Percentiles rank a stretch among this genome's conserved stretches.
Conservation (phyloP, 2,888 invertebrate genomes). For the Drosophila yooni region DNA sequence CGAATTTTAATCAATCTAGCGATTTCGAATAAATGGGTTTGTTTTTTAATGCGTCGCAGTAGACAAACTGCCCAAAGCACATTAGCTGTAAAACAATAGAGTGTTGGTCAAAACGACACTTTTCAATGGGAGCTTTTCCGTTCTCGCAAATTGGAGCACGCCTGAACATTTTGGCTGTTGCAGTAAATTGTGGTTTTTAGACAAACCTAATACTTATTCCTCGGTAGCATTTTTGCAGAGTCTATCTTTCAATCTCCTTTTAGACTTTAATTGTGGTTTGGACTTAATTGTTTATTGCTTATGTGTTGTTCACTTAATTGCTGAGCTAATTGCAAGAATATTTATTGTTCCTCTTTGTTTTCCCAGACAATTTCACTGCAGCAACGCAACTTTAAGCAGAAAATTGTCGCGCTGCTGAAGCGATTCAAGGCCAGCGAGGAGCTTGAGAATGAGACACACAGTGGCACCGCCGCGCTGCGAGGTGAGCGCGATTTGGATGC, state of each 20-base stretch:
- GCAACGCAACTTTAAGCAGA: slow-evolving; percentile 98
- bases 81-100: neutral
- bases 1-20: neutral
- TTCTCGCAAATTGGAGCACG: neutral
- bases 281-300: slow-evolving; percentile 2
- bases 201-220: neutral
- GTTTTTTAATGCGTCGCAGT: neutral
- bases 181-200: neutral
- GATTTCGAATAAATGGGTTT: neutral
- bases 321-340: neutral
- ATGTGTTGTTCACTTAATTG: neutral
- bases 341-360: slow-evolving; percentile 2
- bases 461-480: slow-evolving; percentile 87
- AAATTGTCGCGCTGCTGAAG: slow-evolving; percentile 96
- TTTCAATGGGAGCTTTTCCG: neutral
- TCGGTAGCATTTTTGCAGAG: neutral
- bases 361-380: slow-evolving; percentile 85
- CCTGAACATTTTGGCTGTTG: neutral
- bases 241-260: neutral
- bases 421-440: slow-evolving; percentile 97
- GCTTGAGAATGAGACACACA: slow-evolving; percentile 89
- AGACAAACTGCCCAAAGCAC: neutral
- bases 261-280: neutral
- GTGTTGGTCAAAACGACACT: neutral
- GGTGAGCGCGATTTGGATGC: slow-evolving; percentile 96